These are phyloP conservation scores for Theodoxus fluviatilis DNA, from an alignment of 2,888 invertebrate species.

Conservation along the genomic window DNA sequence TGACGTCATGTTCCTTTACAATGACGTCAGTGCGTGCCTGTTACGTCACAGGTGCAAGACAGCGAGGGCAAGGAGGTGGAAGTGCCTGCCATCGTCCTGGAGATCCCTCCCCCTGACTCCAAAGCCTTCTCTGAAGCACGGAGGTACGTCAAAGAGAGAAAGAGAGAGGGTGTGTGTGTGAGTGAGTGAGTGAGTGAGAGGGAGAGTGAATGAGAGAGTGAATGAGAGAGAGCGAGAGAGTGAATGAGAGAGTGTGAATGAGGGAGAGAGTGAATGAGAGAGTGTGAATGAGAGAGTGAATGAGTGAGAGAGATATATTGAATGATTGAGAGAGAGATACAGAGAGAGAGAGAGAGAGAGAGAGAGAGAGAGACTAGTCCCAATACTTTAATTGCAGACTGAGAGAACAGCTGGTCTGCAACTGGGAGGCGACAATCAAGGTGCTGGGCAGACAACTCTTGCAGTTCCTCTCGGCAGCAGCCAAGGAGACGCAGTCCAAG, in stretches of 20 bases:
- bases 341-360: neutral
- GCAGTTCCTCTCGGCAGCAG: slow-evolving; percentile 45
- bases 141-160: slow-evolving; percentile 43
- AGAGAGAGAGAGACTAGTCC: neutral
- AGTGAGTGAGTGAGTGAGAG: neutral
- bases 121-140: slow-evolving; percentile 49
- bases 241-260: neutral
- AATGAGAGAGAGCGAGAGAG: too few species aligned
- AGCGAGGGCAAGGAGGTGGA: slow-evolving; percentile 46
- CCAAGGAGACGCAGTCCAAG: slow-evolving; percentile 47
- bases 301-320: too few species aligned
- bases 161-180: too few species aligned
- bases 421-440: slow-evolving; percentile 48
- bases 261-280: neutral
- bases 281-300: neutral
- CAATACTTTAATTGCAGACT: slow-evolving; percentile 35
- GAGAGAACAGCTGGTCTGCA: slow-evolving; percentile 48
- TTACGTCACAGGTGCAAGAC: slow-evolving; percentile 38
- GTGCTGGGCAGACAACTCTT: slow-evolving; percentile 47
- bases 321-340: neutral
- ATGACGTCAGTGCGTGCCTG: too few species aligned
- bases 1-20: too few species aligned
- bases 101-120: slow-evolving; percentile 60
- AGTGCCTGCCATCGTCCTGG: slow-evolving; percentile 57
- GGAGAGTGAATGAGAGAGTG: too few species aligned